Percentiles rank a stretch among this genome's conserved stretches.
Conservation (phyloP, 2,888 invertebrate genomes). For the Phengaris arion region DNA sequence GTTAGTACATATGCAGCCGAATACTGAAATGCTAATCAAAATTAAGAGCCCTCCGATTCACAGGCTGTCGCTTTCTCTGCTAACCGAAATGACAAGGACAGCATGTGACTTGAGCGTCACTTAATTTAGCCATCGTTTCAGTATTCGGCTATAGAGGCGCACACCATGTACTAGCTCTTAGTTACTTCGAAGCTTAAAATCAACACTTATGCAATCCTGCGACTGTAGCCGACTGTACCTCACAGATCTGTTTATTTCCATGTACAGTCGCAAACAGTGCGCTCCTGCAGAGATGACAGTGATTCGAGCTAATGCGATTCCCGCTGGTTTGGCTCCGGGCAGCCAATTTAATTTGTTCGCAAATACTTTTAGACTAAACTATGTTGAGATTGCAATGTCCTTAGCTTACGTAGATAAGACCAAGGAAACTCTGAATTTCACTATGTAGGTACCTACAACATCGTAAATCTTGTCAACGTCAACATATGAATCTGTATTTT, state of each 20-base stretch:
- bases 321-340: slow-evolving; percentile 16
- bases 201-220: not conserved
- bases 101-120: no score
- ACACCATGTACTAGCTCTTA: no score
- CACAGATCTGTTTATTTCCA: slow-evolving; percentile 35
- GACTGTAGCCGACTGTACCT: not conserved
- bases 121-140: no score
- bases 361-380: slow-evolving; percentile 27
- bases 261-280: slow-evolving; percentile 12
- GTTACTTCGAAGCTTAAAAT: not conserved
- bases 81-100: no score
- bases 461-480: not conserved
- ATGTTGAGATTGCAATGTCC: not conserved
- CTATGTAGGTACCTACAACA: not conserved
- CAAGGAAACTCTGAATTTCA: not conserved
- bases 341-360: slow-evolving; percentile 20
- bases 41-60: no score
- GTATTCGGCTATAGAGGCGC: no score
- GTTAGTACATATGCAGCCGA: no score
- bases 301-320: slow-evolving; percentile 18
- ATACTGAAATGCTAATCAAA: no score
- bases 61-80: no score
- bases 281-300: slow-evolving; percentile 25
- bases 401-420: not conserved
- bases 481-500: not conserved